A percentile compares a stretch with the other conserved stretches of the same genome.
These are phyloP conservation scores for Phylloscopus trochilus DNA, from an alignment of 2,113 vertebrate genomes.

Conservation along the genomic window DNA sequence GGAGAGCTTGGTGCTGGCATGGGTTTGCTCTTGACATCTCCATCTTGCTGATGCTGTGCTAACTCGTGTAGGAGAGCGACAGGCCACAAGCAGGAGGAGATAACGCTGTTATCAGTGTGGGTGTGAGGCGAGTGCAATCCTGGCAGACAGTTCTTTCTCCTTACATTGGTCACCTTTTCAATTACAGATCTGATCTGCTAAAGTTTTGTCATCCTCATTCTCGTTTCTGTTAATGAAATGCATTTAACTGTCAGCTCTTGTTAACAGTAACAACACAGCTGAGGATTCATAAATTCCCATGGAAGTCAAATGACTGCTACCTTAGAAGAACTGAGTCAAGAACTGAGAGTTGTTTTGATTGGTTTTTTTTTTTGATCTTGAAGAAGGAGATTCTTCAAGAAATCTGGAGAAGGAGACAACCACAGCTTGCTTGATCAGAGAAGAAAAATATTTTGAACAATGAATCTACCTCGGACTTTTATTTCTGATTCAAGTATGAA, in stretches of 20 bases:
- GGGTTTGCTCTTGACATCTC: conserved; percentile 4
- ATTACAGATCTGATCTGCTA: conserved; percentile 42
- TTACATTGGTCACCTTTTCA: conserved; percentile 57
- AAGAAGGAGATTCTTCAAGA: background rate
- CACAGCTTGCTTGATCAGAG: background rate
- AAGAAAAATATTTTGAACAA: background rate
- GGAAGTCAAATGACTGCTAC: conserved; percentile 36
- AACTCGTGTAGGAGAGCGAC: background rate
- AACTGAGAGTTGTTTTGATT: background rate
- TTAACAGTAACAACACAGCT: conserved; percentile 17
- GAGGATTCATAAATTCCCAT: conserved; percentile 45
- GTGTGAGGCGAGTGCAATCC: background rate
- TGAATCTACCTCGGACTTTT: background rate
- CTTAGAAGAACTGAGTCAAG: background rate
- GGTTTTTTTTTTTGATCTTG: background rate
- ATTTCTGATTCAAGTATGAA: background rate
- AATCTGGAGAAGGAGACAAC: background rate
- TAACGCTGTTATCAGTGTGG: background rate
- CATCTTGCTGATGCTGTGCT: background rate
- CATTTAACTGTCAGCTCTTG: conserved; percentile 56
- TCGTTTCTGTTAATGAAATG: conserved; percentile 63
- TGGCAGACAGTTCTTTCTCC: conserved; percentile 16
- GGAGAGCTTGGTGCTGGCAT: background rate
- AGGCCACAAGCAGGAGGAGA: background rate
- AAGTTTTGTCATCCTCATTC: conserved; percentile 56